Base-by-base conservation (phyloP, 2,888 invertebrate genomes). In the Pasiphila rectangulata region DNA sequence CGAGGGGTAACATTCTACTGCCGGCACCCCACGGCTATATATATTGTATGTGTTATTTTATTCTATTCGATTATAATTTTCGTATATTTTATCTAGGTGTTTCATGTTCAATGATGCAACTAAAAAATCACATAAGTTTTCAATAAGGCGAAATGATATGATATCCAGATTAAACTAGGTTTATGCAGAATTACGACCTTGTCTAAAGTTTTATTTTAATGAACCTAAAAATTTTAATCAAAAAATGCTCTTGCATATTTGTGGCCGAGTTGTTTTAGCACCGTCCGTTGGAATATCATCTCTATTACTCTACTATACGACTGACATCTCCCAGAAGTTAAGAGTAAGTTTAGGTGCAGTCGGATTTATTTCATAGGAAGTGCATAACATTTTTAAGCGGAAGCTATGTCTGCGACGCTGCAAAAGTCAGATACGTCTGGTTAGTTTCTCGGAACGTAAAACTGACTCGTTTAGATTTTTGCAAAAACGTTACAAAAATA, bases 361-460 rank as follows among this genome's bases (percentile, higher is more conserved):
- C 48, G 54, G 54, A 47, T 56, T 54, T 61, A 55, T 57, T 59
- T 53, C 45, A 55, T 43, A 48, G 46, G 43, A 55, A 56, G 35
- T 55, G 54, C 53, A 56, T 56, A 59, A 56, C 53, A 50, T 54
- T 54, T 32, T 49, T 32, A 50, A 61, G 41, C 61, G 67, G 64
- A 61, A 61, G 42, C 47, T 46, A 52, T 41, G 56, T 56, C 52
- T 57, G 51, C 44, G 37, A 29, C 50, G 46, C 34, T 21, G 50
- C 42, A 49, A 51, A 51, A 46, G 47, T 56, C 43, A 50, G 52
- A 47, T 41, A 41, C 20, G 46, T 52, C 47, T 54, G 47, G 50
- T 57, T 52, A 46, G 51, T 50, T 56, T 42, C 21, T 39, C 36
- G 13, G 39, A 43, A 46, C 42, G 25, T 42, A 42, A 27, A 13